Evolutionary conservation across 2,797 vertebrate genomes (phyloP).

Genomic region (Leuciscus waleckii): DNA sequence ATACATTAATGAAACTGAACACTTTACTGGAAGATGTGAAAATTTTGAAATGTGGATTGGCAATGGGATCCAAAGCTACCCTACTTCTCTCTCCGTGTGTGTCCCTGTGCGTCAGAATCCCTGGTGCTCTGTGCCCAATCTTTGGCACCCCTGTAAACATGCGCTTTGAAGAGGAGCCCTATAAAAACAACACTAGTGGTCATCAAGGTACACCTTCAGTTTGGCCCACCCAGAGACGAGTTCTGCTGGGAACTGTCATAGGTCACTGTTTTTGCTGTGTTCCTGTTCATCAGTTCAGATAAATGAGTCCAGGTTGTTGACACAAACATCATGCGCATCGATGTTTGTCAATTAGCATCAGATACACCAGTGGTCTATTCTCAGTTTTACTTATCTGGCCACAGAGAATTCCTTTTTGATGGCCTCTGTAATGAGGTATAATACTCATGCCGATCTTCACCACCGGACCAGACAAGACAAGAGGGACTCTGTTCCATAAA

Average conservation of each 20-base stretch:
- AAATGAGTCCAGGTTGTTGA: constrained; percentile 10
- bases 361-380: not conserved
- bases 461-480: not conserved
- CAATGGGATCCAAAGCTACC: constrained; percentile 45
- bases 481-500: not conserved
- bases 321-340: constrained; percentile 6
- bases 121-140: constrained; percentile 66
- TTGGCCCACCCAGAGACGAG: constrained; percentile 75
- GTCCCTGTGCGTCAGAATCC: constrained; percentile 54
- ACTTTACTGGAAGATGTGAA: constrained; percentile 62
- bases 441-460: not conserved
- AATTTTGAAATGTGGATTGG: constrained; percentile 65
- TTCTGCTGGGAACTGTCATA: constrained; percentile 21
- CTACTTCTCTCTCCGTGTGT: constrained; percentile 46
- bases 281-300: not conserved
- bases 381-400: not conserved
- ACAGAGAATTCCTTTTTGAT: not conserved
- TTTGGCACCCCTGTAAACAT: constrained; percentile 76
- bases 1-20: constrained; percentile 66
- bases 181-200: constrained; percentile 71
- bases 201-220: constrained; percentile 60
- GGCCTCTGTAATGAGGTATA: not conserved
- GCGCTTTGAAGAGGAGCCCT: constrained; percentile 77
- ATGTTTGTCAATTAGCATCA: not conserved
- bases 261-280: constrained; percentile 43